These are phyloP conservation scores for Brachionus sp. DNA, from an alignment of 1,140 invertebrate genomes.

Conservation along the genomic window DNA sequence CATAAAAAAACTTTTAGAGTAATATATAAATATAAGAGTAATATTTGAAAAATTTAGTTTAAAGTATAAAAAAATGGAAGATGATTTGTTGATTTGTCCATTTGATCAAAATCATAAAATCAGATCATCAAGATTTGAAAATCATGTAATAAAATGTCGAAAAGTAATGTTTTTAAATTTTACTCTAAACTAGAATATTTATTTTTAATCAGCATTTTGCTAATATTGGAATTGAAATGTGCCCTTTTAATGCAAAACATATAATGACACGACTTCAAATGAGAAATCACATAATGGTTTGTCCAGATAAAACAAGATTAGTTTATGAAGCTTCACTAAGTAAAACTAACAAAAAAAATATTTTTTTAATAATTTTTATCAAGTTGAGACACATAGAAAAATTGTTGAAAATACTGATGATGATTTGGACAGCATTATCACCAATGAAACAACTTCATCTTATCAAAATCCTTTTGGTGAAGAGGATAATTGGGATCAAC, in stretches of 20 bases:
- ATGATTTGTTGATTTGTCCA: conserved; percentile 17
- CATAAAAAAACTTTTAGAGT: too few relatives aligned
- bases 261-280: neutral
- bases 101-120: conserved; percentile 19
- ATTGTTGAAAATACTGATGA: neutral
- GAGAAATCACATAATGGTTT: conserved; percentile 2
- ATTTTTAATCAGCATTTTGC: neutral
- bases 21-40: too few relatives aligned
- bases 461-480: conserved; percentile 15
- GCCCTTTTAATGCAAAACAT: conserved; percentile 43
- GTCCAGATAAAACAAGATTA: conserved; percentile 17
- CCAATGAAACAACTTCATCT: neutral
- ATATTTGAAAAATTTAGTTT: neutral
- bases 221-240: conserved; percentile 14
- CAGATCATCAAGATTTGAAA: conserved; percentile 29
- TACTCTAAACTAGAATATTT: neutral
- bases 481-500: conserved; percentile 13
- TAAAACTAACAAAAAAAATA: neutral
- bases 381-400: neutral
- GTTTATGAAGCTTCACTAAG: conserved; percentile 8
- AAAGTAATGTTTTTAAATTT: neutral
- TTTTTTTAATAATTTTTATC: too few relatives aligned
- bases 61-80: conserved; percentile 16
- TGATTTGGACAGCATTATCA: neutral
- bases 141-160: conserved; percentile 9